Evolutionary conservation across 1,140 invertebrate genomes (phyloP).

Genomic region (Bombyx mori): DNA sequence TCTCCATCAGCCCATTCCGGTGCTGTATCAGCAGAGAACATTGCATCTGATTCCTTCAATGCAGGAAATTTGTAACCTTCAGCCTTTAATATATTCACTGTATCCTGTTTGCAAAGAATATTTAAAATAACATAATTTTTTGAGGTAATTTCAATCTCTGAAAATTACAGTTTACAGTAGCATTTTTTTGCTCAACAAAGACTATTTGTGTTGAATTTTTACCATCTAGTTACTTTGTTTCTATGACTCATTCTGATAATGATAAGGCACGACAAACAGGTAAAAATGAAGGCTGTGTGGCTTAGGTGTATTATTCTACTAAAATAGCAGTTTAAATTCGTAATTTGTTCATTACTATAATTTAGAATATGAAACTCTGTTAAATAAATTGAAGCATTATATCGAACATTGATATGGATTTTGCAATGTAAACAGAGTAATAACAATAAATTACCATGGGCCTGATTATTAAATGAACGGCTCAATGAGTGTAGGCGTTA

Average conservation of each 20-base stretch:
- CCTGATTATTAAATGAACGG: conserved; percentile 11
- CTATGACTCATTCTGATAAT: too few relatives aligned
- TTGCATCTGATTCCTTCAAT: conserved; percentile 96
- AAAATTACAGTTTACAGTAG: neutral
- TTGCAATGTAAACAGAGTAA: conserved; percentile 16
- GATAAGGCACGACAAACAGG: too few relatives aligned
- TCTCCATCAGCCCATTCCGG: conserved; percentile 98
- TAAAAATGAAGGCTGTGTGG: too few relatives aligned
- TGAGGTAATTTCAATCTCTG: neutral
- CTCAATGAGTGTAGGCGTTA: conserved; percentile 3
- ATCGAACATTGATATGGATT: conserved; percentile 13
- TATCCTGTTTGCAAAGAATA: conserved; percentile 78
- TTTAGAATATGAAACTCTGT: too few relatives aligned
- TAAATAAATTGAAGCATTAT: neutral
- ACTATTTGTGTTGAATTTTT: neutral
- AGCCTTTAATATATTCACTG: conserved; percentile 92
- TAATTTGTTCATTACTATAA: too few relatives aligned
- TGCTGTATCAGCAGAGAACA: conserved; percentile 97
- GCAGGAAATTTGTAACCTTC: conserved; percentile 95
- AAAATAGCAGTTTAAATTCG: too few relatives aligned
- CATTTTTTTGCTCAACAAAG: neutral
- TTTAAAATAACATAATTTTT: neutral
- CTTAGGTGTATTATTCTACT: too few relatives aligned
- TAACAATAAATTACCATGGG: conserved; percentile 9
- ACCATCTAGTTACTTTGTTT: too few relatives aligned